Conservation (phyloP, 2,888 invertebrate genomes). For the Heliconius charithonia region DNA sequence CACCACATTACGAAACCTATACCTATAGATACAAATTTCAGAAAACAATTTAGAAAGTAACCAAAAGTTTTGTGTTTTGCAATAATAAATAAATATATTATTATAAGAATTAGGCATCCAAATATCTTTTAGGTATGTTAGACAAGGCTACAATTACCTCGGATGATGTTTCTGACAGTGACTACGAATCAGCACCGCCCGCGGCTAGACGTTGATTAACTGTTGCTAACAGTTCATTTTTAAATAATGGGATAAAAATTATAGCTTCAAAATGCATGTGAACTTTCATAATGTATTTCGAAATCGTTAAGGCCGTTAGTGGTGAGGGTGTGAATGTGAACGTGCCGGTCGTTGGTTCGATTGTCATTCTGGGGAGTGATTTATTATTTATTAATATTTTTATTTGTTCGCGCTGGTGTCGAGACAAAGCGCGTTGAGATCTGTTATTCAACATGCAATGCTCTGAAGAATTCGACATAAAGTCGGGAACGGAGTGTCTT, state of each 20-base stretch:
- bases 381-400: too few species aligned
- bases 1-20: not conserved
- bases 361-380: too few species aligned
- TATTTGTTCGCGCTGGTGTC: too few species aligned
- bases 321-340: too few species aligned
- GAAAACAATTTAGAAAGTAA: not conserved
- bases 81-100: not conserved
- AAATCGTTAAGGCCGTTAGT: not conserved
- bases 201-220: slow-evolving; percentile 45
- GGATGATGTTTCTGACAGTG: slow-evolving; percentile 39
- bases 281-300: slow-evolving; percentile 20
- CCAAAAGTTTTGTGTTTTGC: not conserved
- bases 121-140: not conserved
- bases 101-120: not conserved
- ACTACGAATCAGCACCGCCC: slow-evolving; percentile 36
- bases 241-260: slow-evolving; percentile 26
- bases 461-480: too few species aligned
- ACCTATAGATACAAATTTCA: not conserved
- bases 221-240: slow-evolving; percentile 18
- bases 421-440: too few species aligned
- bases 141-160: slow-evolving; percentile 24
- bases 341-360: too few species aligned
- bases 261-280: slow-evolving; percentile 19
- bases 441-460: too few species aligned
- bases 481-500: too few species aligned